Evolutionary conservation across 1,140 invertebrate genomes (phyloP).

Genomic region (Sarcophaga peregrina): DNA sequence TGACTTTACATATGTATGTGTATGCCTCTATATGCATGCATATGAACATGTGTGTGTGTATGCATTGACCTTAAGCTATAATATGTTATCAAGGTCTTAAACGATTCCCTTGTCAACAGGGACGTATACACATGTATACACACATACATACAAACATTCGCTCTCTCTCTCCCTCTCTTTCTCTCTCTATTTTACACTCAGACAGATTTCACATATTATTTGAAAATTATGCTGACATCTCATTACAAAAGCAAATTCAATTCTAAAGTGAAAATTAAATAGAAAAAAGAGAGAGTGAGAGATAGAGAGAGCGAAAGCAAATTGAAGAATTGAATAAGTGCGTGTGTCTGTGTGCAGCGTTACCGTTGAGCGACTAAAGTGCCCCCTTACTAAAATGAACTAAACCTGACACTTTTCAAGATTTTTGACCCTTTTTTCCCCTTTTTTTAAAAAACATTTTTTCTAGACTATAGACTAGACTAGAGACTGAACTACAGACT

Average conservation of each 20-base stretch:
- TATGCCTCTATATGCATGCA: constrained; percentile 17
- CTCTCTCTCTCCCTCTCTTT: too few species aligned
- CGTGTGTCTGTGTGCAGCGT: too few species aligned
- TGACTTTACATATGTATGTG: neutral
- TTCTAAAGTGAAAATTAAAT: neutral
- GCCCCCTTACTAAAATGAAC: too few species aligned
- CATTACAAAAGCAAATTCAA: neutral
- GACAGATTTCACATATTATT: neutral
- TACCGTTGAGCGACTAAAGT: too few species aligned
- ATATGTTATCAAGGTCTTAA: constrained; percentile 44
- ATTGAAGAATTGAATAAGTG: too few species aligned
- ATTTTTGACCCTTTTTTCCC: too few species aligned
- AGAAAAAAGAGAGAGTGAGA: neutral
- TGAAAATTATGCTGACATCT: constrained; percentile 18
- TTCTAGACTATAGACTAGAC: too few species aligned
- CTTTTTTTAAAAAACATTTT: too few species aligned
- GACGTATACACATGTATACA: neutral
- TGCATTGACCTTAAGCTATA: constrained; percentile 44
- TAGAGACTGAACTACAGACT: too few species aligned
- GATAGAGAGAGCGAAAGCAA: neutral
- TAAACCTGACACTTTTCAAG: too few species aligned
- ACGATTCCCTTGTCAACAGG: constrained; percentile 27
- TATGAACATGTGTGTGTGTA: constrained; percentile 23
- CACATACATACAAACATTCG: neutral
- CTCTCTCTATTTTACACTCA: neutral